Evolutionary conservation across 2,888 invertebrate genomes (phyloP), one percentile per base, ranked within the genome.

Genomic region (Leptura quadrifasciata): DNA sequence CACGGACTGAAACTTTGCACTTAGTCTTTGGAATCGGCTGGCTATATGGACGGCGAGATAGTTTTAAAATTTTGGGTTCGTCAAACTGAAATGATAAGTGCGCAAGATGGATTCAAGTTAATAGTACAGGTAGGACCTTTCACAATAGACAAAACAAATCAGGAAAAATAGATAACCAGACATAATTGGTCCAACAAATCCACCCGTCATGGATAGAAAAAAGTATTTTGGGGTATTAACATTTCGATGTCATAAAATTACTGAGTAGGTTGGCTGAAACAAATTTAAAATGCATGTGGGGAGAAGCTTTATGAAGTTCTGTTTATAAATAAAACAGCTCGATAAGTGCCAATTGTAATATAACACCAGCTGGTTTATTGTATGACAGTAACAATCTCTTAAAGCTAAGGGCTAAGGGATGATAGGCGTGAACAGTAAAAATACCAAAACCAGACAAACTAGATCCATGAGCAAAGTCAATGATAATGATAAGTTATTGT

Each of bases 221-320:
- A 72, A 60, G 73, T 80, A 80, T 71, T 80, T 77, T 79, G 74
- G 79, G 69, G 76, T 77, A 39, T 47, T 80, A 63, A 79, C 78
- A 80, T 76, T 79, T 78, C 74, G 24, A 72, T 24, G 57, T 76
- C n/a, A 71, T 78, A 1, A 75, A 77, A 70, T 47, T 75, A 39
- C 72, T 80, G 27, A 78, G 74, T n/a, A n/a, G n/a, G n/a, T 77
- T 84, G 55, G 20, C 64, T n/a, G 76, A 83, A 35, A 77, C 80
- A 24, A 78, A 79, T 61, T 31, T 83, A 20, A 79, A 74, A 73
- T 58, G 77, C 54, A 63, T 80, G 21, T 83, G 84, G 82, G 79
- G 80, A 18, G 80, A 83, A 76, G 83, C 82, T 35, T 52, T 84
- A 27, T 21, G 39, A 65, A 81, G 82, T 74, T 79, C 61, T 24